Conservation (phyloP, 2,888 invertebrate species). For the Tillus elongatus region DNA sequence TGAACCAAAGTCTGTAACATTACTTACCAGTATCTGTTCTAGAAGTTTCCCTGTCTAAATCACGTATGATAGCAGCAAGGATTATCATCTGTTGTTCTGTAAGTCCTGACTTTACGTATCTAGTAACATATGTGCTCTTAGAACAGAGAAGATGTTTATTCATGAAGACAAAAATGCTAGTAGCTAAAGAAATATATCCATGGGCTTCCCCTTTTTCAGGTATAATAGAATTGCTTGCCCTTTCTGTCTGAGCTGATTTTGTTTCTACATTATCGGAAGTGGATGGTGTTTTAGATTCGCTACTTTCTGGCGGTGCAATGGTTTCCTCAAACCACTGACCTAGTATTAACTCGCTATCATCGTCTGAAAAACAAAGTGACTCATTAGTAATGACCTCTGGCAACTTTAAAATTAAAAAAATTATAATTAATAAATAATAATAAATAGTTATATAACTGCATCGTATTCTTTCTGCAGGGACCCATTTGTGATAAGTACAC, state of each 20-base stretch:
- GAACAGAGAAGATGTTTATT: constrained; percentile 72
- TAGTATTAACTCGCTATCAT: constrained; percentile 74
- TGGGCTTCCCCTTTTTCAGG: constrained; percentile 73
- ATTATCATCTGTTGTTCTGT: constrained; percentile 85
- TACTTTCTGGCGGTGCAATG: constrained; percentile 66
- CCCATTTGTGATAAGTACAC: too few relatives aligned
- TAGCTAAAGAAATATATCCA: constrained; percentile 76
- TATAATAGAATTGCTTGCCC: constrained; percentile 47
- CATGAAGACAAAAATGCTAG: constrained; percentile 78
- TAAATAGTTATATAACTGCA: too few relatives aligned
- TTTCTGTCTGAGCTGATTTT: constrained; percentile 44
- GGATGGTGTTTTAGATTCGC: constrained; percentile 49
- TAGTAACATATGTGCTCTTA: constrained; percentile 57
- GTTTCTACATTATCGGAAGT: constrained; percentile 45
- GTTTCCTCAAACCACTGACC: constrained; percentile 95
- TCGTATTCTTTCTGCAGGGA: too few relatives aligned
- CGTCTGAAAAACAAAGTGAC: constrained; percentile 42
- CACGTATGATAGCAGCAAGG: constrained; percentile 79
- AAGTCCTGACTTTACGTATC: constrained; percentile 61
- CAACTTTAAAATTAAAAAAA: too few relatives aligned
- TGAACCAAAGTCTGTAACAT: too few relatives aligned
- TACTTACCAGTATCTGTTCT: constrained; percentile 70
- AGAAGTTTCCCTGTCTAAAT: constrained; percentile 83
- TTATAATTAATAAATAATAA: too few relatives aligned
- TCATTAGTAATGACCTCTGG: constrained; percentile 6